Percentiles rank a stretch among this genome's conserved stretches.
Conservation (phyloP, 2,888 invertebrate genomes). For the Phaonia tiefii region DNA sequence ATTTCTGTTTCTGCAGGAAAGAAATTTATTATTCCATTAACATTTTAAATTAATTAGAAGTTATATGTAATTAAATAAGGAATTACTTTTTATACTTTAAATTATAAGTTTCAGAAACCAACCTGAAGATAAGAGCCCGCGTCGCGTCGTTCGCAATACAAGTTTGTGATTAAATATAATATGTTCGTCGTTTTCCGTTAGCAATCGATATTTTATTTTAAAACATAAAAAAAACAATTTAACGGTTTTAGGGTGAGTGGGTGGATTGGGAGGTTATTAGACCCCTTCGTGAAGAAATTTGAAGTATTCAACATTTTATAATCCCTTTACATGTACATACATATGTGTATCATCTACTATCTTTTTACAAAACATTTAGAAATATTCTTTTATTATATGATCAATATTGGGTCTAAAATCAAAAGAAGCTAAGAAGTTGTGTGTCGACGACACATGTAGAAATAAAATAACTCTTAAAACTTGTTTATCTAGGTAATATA, state of each 20-base stretch:
- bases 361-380: conserved; percentile 30
- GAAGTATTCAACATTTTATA: no score
- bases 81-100: conserved; percentile 30
- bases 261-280: background rate
- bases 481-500: conserved; percentile 18
- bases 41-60: conserved; percentile 13
- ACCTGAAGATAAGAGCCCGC: conserved; percentile 1
- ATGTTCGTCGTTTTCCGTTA: background rate
- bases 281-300: background rate
- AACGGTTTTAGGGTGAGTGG: background rate
- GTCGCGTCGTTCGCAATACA: background rate
- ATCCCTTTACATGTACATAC: no score
- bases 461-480: conserved; percentile 18
- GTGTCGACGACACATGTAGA: conserved; percentile 20
- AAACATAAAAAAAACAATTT: no score
- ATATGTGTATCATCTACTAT: no score
- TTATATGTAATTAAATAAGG: conserved; percentile 29
- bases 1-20: conserved; percentile 5
- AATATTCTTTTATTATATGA: conserved; percentile 9
- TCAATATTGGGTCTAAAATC: conserved; percentile 31
- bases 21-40: no score
- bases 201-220: conserved; percentile 21
- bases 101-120: conserved; percentile 6
- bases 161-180: conserved; percentile 20
- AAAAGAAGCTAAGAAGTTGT: no score